Percentiles rank a stretch among this genome's conserved stretches.
Conservation (phyloP, 2,113 vertebrate species). For the Holacanthus passer region DNA sequence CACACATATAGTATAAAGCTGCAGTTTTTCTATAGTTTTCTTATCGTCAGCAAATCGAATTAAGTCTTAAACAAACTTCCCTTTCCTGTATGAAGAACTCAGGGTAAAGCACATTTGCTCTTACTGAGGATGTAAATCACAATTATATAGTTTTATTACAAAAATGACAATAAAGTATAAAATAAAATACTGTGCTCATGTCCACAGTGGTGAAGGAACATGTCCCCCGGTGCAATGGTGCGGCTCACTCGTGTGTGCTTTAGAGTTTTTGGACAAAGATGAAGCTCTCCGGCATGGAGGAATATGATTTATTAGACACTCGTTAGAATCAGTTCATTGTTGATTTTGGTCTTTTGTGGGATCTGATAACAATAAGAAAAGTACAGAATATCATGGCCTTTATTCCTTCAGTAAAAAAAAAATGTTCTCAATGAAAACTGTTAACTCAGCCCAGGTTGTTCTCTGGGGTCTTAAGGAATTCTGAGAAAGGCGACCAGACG, state of each 20-base stretch:
- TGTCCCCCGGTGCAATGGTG: background rate
- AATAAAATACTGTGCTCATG: background rate
- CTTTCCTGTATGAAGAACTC: background rate
- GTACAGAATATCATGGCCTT: background rate
- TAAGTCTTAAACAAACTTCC: background rate
- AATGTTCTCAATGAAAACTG: slow-evolving; percentile 23
- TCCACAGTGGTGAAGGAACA: background rate
- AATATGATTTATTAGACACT: background rate
- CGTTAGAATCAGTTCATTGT: background rate
- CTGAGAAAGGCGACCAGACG: background rate
- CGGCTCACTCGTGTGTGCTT: background rate
- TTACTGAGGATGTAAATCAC: background rate
- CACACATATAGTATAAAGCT: background rate
- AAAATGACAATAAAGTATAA: background rate
- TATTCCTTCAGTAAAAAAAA: background rate
- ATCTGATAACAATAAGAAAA: background rate
- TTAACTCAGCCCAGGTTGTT: slow-evolving; percentile 14
- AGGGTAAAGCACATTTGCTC: background rate
- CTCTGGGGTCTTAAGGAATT: slow-evolving; percentile 10
- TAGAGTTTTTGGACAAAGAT: background rate
- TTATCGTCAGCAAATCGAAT: background rate
- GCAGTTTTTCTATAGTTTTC: background rate
- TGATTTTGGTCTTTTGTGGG: background rate
- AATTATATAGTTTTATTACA: background rate
- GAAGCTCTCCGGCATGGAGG: background rate